Evolutionary conservation across 1,140 invertebrate genomes (phyloP), one percentile per base, ranked within the genome.

Genomic region (Augochlora pura): DNA sequence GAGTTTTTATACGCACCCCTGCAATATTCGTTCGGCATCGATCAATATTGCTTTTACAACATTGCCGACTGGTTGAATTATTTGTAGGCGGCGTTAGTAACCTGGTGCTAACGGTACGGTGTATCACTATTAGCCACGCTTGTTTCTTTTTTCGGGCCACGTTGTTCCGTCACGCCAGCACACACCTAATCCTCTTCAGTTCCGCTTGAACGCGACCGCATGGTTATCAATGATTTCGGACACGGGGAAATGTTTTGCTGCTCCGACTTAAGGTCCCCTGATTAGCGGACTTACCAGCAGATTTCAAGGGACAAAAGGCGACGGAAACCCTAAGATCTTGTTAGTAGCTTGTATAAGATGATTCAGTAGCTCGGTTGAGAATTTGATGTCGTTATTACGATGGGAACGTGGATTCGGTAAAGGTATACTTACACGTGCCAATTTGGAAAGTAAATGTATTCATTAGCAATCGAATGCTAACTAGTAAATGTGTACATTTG

Each of bases 21-120:
- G 73, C 65, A 49, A 77, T 81, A 85, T 81, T 85, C 73, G 78
- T 64, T 39, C 32, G 62, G 25, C 25, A 80, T 76, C 71, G 73
- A 84, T 85, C 82, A 69, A 62, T 42, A 6, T 64, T 42, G 49
- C 39, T 68, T 59, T 64, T 64, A 54, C 60, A 52, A 27, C 38
- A n/a, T 27, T 52, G 27, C 23, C 21, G 42, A 21, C 9, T 16
- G 21, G 4, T 54, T 72, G 67, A 77, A 85, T 85, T 84, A 77
- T 77, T 75, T 65, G 67, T 14, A 62, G 32, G 32, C 32, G 32
- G 54, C n/a, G 32, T 14, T n/a, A 3, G 6, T 39, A 52, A 46
- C 38, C 14, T 23, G 23, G n/a, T 2, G 9, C 3, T 18, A 4
- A 52, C 38, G 27, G 59, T 80, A 63, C 68, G 52, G 52, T 52